Evolutionary conservation across 2,888 invertebrate species (phyloP).

Genomic region (Lithophane semibrunnea): DNA sequence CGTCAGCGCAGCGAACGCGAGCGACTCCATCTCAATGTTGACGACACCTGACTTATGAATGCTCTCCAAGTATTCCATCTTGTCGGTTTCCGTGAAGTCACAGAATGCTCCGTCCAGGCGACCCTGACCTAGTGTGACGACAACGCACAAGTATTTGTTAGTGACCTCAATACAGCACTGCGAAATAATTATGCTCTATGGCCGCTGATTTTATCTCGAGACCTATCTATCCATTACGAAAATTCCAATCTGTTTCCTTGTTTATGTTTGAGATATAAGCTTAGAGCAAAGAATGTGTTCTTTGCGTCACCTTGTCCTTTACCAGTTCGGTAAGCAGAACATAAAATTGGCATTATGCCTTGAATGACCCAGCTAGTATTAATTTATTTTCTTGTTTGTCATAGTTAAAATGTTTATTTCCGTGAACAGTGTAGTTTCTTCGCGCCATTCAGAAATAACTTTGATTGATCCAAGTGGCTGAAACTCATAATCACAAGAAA

Average conservation of each 20-base stretch:
- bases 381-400: neutral
- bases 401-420: slow-evolving; percentile 14
- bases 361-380: neutral
- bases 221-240: slow-evolving; percentile 9
- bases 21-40: slow-evolving; percentile 99
- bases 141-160: slow-evolving; percentile 8
- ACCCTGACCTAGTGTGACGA: slow-evolving; percentile 93
- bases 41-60: slow-evolving; percentile 95
- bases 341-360: neutral
- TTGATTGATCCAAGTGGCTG: neutral
- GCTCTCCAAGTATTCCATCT: slow-evolving; percentile 95
- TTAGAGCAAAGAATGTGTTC: slow-evolving; percentile 9
- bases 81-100: slow-evolving; percentile 97
- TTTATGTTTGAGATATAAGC: slow-evolving; percentile 14
- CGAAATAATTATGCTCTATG: slow-evolving; percentile 12
- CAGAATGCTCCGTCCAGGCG: slow-evolving; percentile 99
- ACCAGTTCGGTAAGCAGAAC: neutral
- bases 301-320: slow-evolving; percentile 22
- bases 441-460: neutral
- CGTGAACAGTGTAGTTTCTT: neutral
- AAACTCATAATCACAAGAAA: neutral
- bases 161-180: slow-evolving; percentile 28
- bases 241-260: slow-evolving; percentile 31
- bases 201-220: slow-evolving; percentile 18
- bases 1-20: slow-evolving; percentile 97